These are phyloP conservation scores for Monoplex corrugatus DNA, from an alignment of 2,888 invertebrate species.

Conservation along the genomic window DNA sequence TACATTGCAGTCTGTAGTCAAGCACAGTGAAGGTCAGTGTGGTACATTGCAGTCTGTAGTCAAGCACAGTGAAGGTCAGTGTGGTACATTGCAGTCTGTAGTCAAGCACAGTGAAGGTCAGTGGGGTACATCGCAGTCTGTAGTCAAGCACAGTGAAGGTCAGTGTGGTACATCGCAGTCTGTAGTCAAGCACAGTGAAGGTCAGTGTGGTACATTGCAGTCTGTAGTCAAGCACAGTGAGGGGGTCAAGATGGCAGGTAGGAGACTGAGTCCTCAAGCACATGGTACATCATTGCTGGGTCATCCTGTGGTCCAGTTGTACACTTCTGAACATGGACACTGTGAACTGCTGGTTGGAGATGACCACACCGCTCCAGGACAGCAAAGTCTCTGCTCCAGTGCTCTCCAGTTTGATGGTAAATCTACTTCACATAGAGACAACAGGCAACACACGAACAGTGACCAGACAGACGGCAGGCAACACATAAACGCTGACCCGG, in stretches of 20 bases:
- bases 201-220: neutral
- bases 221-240: neutral
- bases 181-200: neutral
- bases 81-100: no score
- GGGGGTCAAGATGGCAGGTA: neutral
- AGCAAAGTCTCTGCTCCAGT: neutral
- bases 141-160: no score
- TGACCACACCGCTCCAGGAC: neutral
- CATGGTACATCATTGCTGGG: neutral
- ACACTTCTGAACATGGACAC: neutral
- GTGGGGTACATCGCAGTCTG: no score
- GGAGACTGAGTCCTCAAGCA: neutral
- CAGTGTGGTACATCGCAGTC: neutral
- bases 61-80: no score
- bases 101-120: no score
- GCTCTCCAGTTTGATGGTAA: neutral
- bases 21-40: no score
- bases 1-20: no score
- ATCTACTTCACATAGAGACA: neutral
- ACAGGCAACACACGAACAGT: neutral
- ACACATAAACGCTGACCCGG: no score
- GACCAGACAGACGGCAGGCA: no score
- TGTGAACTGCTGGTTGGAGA: neutral
- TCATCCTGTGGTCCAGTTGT: neutral
- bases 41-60: no score